Evolutionary conservation across 2,113 vertebrate species (phyloP).

Genomic region (Nyctereutes procyonoides): DNA sequence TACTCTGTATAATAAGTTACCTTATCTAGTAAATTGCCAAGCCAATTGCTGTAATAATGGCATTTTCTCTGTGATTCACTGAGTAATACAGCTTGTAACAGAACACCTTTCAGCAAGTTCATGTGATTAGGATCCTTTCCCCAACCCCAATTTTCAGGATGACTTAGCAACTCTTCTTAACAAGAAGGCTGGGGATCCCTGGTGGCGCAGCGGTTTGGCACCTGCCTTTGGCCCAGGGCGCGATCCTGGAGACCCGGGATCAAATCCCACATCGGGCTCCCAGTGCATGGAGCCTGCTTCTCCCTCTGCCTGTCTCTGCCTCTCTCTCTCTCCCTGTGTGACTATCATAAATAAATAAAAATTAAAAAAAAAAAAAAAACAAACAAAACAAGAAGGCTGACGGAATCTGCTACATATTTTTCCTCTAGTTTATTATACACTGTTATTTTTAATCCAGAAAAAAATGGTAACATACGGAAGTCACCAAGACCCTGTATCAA

Average conservation of each 20-base stretch:
- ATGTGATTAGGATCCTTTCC: not conserved
- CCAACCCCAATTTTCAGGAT: not conserved
- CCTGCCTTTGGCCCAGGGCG: too few species aligned
- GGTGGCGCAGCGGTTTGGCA: too few species aligned
- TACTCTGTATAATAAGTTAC: not conserved
- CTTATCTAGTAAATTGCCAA: not conserved
- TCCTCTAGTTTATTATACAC: not conserved
- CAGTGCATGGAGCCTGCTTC: too few species aligned
- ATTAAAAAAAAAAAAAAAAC: too few species aligned
- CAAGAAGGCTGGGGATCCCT: not conserved
- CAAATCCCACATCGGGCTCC: too few species aligned
- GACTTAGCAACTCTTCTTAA: constrained; percentile 28
- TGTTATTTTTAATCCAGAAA: constrained; percentile 7
- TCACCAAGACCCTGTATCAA: constrained; percentile 14
- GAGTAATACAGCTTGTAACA: not conserved
- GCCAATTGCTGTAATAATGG: not conserved
- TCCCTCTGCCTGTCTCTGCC: too few species aligned
- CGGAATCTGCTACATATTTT: not conserved
- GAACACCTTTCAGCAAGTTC: not conserved
- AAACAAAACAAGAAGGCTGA: not conserved
- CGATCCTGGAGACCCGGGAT: too few species aligned
- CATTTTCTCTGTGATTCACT: not conserved
- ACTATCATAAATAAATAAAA: too few species aligned
- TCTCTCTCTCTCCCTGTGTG: too few species aligned
- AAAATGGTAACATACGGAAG: constrained; percentile 5